These are phyloP conservation scores for Schizopygopsis pylzovi DNA, from an alignment of 2,797 vertebrate species.

Conservation along the genomic window DNA sequence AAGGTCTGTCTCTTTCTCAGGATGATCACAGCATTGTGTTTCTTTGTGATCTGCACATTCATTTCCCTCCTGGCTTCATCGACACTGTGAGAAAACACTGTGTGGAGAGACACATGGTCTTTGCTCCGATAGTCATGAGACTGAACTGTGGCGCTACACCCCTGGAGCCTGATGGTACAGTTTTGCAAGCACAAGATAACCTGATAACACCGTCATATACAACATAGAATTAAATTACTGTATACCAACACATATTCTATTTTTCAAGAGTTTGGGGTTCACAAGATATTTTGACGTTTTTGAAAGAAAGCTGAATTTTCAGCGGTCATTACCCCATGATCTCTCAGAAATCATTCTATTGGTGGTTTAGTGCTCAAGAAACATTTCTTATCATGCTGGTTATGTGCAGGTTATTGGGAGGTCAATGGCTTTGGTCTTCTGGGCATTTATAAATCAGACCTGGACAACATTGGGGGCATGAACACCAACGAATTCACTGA, in stretches of 20 bases:
- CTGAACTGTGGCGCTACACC: constrained; percentile 89
- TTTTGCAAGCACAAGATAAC: background rate
- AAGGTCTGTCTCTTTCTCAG: constrained; percentile 67
- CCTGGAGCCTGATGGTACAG: constrained; percentile 83
- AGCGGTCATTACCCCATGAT: background rate
- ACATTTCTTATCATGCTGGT: constrained; percentile 7
- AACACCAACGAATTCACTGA: constrained; percentile 91
- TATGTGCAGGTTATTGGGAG: constrained; percentile 90
- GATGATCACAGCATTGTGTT: constrained; percentile 94
- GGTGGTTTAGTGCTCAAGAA: background rate
- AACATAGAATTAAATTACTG: background rate
- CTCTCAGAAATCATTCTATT: background rate
- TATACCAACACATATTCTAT: too few relatives aligned
- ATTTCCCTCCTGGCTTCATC: constrained; percentile 87
- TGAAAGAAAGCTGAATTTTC: background rate
- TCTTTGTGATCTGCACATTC: constrained; percentile 95
- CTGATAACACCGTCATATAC: too few relatives aligned
- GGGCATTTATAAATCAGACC: constrained; percentile 96
- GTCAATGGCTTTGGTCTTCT: constrained; percentile 95
- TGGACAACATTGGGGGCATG: constrained; percentile 91
- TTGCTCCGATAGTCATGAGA: constrained; percentile 92
- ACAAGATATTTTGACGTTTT: background rate
- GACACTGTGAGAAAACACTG: constrained; percentile 92
- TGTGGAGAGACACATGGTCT: constrained; percentile 92
- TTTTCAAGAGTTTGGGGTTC: background rate